Evolutionary conservation across 2,888 invertebrate species (phyloP), one percentile per base, ranked within the genome.

Genomic region (Catonia carolina): DNA sequence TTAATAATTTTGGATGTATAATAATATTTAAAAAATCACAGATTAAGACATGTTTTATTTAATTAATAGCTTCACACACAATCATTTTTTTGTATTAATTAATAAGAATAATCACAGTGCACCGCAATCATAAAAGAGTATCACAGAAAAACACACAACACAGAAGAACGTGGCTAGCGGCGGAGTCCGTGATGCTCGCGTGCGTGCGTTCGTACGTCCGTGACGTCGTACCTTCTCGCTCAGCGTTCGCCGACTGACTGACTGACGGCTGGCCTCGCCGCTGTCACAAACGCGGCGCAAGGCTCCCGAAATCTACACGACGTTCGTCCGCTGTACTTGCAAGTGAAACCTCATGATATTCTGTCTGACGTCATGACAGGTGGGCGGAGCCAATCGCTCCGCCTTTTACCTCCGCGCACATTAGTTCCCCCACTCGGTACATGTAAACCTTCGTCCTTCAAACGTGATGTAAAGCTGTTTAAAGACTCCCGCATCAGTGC

Each of bases 291-390:
- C 49, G 53, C 53, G 37, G 18, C 36, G 18, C 55, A 37, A 23
- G 50, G 58, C 58, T 58, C 53, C 58, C 58, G 58, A 58, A 58
- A 49, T 48, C 50, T 49, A 53, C 23, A 35, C 49, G 56, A 39
- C 53, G 57, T 49, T n/a, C n/a, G n/a, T n/a, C n/a, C n/a, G n/a
- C n/a, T 48, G 52, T 17, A 36, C 49, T 35, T 55, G 49, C 41
- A 39, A 55, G 55, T 55, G 55, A 55, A 55, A 55, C 55, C 55
- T 55, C 55, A 55, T 50, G 55, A 50, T 55, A 42, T 47, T 49
- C 52, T 41, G 33, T 33, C 54, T 65, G 65, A 66, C 65, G 65
- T 66, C 64, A 65, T 61, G 62, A 56, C 61, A 59, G 57, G 58
- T 52, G 48, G 65, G 65, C 63, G 65, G 60, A 59, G 60, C 59